Base-by-base conservation (phyloP, 1,140 invertebrate species). In the Drosophila nasuta region DNA sequence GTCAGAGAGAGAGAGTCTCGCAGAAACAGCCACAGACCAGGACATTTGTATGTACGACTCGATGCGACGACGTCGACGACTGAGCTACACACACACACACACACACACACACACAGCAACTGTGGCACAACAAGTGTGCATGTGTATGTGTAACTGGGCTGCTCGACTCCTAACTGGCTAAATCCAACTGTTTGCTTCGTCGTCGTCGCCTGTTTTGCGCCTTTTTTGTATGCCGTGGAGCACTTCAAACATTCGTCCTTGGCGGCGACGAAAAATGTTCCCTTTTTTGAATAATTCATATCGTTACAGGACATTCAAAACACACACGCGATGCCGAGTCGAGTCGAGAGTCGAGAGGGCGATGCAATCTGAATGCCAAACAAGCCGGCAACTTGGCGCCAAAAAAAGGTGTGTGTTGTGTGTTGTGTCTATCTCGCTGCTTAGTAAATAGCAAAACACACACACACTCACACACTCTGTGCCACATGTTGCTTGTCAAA, bases 251-350 rank as follows among this genome's bases (percentile, higher is more conserved):
- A 81, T 89, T 91, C 91, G 91, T 92, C 91, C 91, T 92, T 92
- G 91, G 80, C 87, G 85, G 81, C 86, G 65, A 73, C 81, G 81
- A 85, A 81, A 87, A 86, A 76, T 86, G 58, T 72, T 88, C 54
- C 63, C 33, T 81, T 60, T 92, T 92, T 91, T 92, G 91, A 92
- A 92, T 92, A 91, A 92, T 92, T 92, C 91, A 92, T 92, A 89
- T 89, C 82, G 82, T 77, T 79, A 79, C 91, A 91, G 85, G 87
- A 91, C 90, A 92, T 91, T 91, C 91, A 91, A 91, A 91, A 91
- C 82, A 91, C 91, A 87, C 82, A 87, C 81, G 71, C 82, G 79
- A 82, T 78, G 58, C 38, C 17, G 8, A 38, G 35, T 7, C 35
- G 35, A 38, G 35, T 8, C 35, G 35, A 38, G 35, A 38, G 35